A percentile compares a stretch with the other conserved stretches of the same genome.
phyloP scores from a whole-genome alignment of 2,888 invertebrate species.

The Ceramica pisi region DNA sequence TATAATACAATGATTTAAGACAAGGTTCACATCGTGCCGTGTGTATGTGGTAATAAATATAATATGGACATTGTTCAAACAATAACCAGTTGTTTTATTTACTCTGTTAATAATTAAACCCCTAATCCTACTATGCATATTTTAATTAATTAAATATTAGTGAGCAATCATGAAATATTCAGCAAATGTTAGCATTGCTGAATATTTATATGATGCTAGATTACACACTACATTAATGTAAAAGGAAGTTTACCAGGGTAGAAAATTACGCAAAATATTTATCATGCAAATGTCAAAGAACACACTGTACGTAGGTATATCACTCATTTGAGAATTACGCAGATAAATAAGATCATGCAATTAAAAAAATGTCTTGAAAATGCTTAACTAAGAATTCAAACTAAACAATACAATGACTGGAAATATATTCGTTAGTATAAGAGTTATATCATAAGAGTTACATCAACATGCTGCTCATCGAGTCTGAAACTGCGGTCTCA shows the following conservation, averaged over 20 bases:
- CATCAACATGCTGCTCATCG: background rate
- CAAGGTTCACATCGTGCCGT: conserved; percentile 97
- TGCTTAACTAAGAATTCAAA: background rate
- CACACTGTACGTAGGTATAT: background rate
- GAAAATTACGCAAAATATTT: background rate
- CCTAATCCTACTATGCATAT: conserved; percentile 45
- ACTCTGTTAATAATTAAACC: conserved; percentile 52
- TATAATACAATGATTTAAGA: conserved; percentile 94
- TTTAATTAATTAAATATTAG: conserved; percentile 45
- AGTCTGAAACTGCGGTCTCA: background rate
- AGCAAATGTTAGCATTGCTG: conserved; percentile 28
- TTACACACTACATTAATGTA: conserved; percentile 6
- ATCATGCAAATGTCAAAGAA: background rate
- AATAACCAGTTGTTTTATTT: conserved; percentile 91
- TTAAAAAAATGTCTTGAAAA: background rate
- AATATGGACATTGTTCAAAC: conserved; percentile 97
- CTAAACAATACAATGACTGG: background rate
- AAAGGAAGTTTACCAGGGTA: background rate
- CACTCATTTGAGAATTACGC: background rate
- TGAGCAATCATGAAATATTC: conserved; percentile 42
- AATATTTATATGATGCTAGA: conserved; percentile 17
- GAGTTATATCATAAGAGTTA: background rate
- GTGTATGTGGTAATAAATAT: conserved; percentile 97
- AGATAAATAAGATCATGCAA: background rate
- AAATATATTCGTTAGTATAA: background rate